A percentile compares a stretch with the other conserved stretches of the same genome.
Conservation (phyloP, 2,113 vertebrate genomes). For the Scomber scombrus region DNA sequence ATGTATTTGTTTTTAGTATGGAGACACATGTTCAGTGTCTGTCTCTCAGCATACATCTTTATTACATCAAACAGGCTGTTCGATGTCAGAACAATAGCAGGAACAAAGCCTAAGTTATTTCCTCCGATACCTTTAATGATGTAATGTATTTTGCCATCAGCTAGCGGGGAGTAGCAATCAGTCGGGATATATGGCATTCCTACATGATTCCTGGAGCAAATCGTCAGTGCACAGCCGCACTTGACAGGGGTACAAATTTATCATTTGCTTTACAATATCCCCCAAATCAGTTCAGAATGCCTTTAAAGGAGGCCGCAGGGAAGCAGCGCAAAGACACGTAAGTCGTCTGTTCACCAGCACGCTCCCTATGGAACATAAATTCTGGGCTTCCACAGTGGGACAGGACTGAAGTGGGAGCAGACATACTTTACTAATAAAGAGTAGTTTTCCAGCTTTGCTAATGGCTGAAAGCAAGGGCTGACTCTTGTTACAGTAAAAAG, state of each 20-base stretch:
- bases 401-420: constrained; percentile 62
- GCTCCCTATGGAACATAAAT: constrained; percentile 77
- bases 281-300: constrained; percentile 83
- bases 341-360: constrained; percentile 73
- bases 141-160: constrained; percentile 74
- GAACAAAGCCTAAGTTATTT: constrained; percentile 79
- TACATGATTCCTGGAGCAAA: constrained; percentile 77
- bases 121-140: constrained; percentile 82
- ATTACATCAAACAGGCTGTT: constrained; percentile 79
- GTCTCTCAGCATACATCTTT: constrained; percentile 80
- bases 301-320: constrained; percentile 70
- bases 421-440: constrained; percentile 81
- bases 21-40: constrained; percentile 80
- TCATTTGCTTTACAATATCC: constrained; percentile 85
- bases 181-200: constrained; percentile 82
- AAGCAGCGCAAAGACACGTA: constrained; percentile 75
- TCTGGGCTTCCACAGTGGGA: constrained; percentile 61
- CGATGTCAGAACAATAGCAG: constrained; percentile 76
- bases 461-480: constrained; percentile 50
- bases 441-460: constrained; percentile 70
- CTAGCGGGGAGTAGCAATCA: constrained; percentile 76
- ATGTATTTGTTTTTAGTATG: constrained; percentile 71
- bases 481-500: constrained; percentile 39
- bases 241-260: constrained; percentile 84
- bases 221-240: constrained; percentile 68